Evolutionary conservation across 2,113 vertebrate genomes (phyloP), one percentile per base, ranked within the genome.

Genomic region (Mus musculus): DNA sequence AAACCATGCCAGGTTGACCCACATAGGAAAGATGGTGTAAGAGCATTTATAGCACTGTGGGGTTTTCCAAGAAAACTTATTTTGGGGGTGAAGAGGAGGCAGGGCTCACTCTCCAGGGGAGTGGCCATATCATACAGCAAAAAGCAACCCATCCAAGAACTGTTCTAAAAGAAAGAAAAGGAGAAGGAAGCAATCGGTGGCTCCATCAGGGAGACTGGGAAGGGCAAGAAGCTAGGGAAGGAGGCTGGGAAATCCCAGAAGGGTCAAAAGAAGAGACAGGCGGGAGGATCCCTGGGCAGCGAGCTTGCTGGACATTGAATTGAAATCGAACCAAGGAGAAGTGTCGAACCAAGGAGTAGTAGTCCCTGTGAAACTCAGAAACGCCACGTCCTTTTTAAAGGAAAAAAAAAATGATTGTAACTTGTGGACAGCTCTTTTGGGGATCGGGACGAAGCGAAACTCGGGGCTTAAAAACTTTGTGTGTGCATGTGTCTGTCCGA

Each of bases 1-100:
- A 95, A 89, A 73, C 36, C 14, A 0, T 65, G 65, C 94, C 96
- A 81, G 81, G 93, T 95, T 96, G 96, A 84, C 90, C 92, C 59
- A 85, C 80, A 87, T 89, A 92, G 92, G 89, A 93, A 90, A 97
- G 95, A 96, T 84, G 93, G 84, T 93, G 26, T 30, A 96, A 95
- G n/a, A 89, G 49, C 86, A 95, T 81, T 72, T 95, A 90, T 59
- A 95, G 82, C 69, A 84, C 54, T 33, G 11, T 82, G 91, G 86
- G 88, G 89, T 24, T 93, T 52, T 93, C 85, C 69, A 90, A 81
- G 88, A 88, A 97, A 92, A 93, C 76, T 93, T 69, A 42, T 84
- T 93, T 46, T 87, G 16, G n/a, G 46, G 49, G 28, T 86, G 61
- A 56, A 42, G 9, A 26, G 75, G 46, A 42, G 36, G 71, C 12